Evolutionary conservation across 1,140 invertebrate genomes (phyloP).

Genomic region (Zaprionus ghesquierei): DNA sequence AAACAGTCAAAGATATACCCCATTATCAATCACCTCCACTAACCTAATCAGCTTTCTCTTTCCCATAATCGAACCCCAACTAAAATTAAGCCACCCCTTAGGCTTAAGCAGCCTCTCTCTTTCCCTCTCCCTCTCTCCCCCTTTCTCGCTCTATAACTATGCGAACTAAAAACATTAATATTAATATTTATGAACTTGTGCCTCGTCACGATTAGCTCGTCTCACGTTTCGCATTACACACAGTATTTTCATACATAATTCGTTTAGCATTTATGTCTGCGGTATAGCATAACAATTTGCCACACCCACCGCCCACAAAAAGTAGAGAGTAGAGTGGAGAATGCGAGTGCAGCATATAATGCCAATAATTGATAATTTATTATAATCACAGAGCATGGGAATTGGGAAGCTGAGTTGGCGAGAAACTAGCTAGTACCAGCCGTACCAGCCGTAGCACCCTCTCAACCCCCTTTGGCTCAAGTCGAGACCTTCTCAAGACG

Average conservation of each 20-base stretch:
- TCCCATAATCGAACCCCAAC: neutral
- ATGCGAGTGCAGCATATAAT: constrained; percentile 58
- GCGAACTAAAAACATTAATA: constrained; percentile 31
- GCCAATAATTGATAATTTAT: constrained; percentile 81
- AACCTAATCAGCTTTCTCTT: neutral
- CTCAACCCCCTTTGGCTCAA: neutral
- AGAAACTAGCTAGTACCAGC: constrained; percentile 1
- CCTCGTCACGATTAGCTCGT: constrained; percentile 23
- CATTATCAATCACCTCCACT: rapidly evolving
- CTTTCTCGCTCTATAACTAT: constrained; percentile 16
- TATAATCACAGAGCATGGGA: constrained; percentile 62
- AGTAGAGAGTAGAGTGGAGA: constrained; percentile 11
- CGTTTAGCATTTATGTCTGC: constrained; percentile 45
- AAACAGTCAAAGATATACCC: neutral
- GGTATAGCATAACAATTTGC: constrained; percentile 35
- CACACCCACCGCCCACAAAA: constrained; percentile 32
- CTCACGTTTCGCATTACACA: constrained; percentile 30
- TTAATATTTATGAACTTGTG: constrained; percentile 34
- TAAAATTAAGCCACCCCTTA: neutral
- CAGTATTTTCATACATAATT: constrained; percentile 34
- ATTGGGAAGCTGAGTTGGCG: constrained; percentile 1
- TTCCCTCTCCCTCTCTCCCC: too few relatives aligned
- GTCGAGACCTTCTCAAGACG: constrained; percentile 39
- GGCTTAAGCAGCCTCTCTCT: neutral
- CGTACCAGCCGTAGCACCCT: constrained; percentile 4